These are phyloP conservation scores for Taenaris catops DNA, from an alignment of 2,888 invertebrate genomes.

Conservation along the genomic window DNA sequence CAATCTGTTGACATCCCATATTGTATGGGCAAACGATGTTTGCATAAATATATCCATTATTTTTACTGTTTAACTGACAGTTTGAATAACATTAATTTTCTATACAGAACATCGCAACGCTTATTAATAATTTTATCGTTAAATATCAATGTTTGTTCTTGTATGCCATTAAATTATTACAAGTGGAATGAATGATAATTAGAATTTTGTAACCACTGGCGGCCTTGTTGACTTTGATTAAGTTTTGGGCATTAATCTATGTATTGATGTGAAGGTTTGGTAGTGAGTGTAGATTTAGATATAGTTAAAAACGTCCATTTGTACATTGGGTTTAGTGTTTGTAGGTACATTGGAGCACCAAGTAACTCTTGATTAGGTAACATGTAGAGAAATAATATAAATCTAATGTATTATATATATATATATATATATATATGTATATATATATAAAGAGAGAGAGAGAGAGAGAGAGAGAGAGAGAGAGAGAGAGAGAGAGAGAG, in stretches of 20 bases:
- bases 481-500: no score
- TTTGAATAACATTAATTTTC: conserved; percentile 23
- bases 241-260: conserved; percentile 14
- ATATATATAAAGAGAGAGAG: no score
- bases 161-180: conserved; percentile 19
- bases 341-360: no score
- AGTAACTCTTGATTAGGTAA: no score
- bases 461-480: no score
- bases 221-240: conserved; percentile 16
- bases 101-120: conserved; percentile 15
- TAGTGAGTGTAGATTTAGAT: not conserved
- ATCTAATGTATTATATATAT: no score
- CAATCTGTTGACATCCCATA: conserved; percentile 62
- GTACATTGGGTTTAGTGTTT: no score
- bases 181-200: conserved; percentile 10
- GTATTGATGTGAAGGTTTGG: conserved; percentile 1
- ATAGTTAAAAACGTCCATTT: no score
- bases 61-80: conserved; percentile 30
- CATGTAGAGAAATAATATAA: no score
- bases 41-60: conserved; percentile 44
- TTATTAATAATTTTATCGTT: conserved; percentile 21
- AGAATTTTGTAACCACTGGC: conserved; percentile 11
- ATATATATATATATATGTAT: no score
- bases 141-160: conserved; percentile 26
- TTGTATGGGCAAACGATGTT: conserved; percentile 55